A percentile compares a stretch with the other conserved stretches of the same genome.
Evolutionary conservation across 2,797 vertebrate genomes (phyloP).

Genomic region (Sus cebifrons): DNA sequence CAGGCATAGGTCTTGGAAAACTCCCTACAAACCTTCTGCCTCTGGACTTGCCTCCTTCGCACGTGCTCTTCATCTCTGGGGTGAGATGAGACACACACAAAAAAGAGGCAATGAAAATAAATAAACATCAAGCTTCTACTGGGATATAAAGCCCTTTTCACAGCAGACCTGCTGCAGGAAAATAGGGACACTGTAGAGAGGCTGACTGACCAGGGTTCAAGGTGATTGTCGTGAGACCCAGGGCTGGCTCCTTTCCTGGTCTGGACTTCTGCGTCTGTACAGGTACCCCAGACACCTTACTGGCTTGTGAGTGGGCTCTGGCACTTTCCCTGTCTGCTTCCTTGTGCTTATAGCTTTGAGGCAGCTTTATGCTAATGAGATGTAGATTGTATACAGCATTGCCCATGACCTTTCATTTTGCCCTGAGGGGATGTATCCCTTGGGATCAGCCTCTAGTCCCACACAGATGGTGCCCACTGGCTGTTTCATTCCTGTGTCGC

Average conservation of each 20-base stretch:
- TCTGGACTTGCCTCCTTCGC: neutral
- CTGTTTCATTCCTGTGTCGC: neutral
- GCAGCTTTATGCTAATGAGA: slow-evolving; percentile 22
- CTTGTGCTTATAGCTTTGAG: neutral
- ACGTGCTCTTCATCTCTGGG: neutral
- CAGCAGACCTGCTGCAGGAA: neutral
- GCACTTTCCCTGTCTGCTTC: neutral
- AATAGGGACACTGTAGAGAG: neutral
- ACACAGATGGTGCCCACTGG: neutral
- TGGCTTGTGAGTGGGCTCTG: neutral
- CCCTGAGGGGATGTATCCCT: neutral
- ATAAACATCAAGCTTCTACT: neutral
- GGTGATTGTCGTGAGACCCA: neutral
- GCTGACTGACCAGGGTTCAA: neutral
- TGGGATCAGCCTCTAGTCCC: neutral
- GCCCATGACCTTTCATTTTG: neutral
- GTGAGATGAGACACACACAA: neutral
- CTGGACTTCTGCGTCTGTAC: neutral
- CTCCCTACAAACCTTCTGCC: neutral
- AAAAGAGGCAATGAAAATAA: neutral
- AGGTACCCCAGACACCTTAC: neutral
- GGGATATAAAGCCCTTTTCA: neutral
- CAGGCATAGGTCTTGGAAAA: neutral
- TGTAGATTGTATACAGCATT: neutral
- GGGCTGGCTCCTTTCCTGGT: neutral